phyloP scores from a whole-genome alignment of 2,797 vertebrate species.

The Ctenopoma multispine region DNA sequence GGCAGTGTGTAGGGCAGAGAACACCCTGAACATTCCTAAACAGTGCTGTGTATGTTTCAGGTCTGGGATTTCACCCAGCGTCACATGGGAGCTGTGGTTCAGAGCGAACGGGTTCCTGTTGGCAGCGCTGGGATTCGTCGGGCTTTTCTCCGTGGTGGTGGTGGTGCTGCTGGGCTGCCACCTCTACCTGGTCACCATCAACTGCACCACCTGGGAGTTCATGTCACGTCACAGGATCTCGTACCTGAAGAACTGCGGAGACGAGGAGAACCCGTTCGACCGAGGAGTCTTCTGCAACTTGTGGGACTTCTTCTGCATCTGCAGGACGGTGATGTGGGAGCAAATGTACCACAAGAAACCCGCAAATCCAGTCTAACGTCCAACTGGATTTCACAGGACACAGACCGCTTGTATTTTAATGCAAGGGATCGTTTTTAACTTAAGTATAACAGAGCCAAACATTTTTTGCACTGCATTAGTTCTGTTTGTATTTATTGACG shows the following conservation, averaged over 20 bases:
- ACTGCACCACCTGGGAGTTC: constrained; percentile 97
- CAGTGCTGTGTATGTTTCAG: constrained; percentile 69
- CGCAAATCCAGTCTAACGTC: constrained; percentile 41
- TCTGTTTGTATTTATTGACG: constrained; percentile 75
- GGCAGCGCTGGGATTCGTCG: constrained; percentile 79
- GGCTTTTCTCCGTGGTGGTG: constrained; percentile 81
- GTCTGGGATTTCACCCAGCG: constrained; percentile 86
- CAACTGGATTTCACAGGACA: too few relatives aligned
- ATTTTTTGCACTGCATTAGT: constrained; percentile 45
- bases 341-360: constrained; percentile 80
- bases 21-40: too few relatives aligned
- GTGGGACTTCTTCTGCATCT: constrained; percentile 92
- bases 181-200: constrained; percentile 91
- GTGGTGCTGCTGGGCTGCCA: constrained; percentile 89
- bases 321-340: constrained; percentile 89
- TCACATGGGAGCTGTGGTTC: constrained; percentile 87
- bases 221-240: constrained; percentile 91
- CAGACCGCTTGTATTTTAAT: too few relatives aligned
- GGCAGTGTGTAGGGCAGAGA: not conserved
- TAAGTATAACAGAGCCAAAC: not conserved
- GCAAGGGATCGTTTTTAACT: too few relatives aligned
- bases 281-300: constrained; percentile 89
- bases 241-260: constrained; percentile 88
- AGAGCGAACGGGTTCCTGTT: constrained; percentile 85
- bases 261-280: constrained; percentile 92